Conservation (phyloP, 2,888 invertebrate genomes). For the Caenorhabditis sp. region DNA sequence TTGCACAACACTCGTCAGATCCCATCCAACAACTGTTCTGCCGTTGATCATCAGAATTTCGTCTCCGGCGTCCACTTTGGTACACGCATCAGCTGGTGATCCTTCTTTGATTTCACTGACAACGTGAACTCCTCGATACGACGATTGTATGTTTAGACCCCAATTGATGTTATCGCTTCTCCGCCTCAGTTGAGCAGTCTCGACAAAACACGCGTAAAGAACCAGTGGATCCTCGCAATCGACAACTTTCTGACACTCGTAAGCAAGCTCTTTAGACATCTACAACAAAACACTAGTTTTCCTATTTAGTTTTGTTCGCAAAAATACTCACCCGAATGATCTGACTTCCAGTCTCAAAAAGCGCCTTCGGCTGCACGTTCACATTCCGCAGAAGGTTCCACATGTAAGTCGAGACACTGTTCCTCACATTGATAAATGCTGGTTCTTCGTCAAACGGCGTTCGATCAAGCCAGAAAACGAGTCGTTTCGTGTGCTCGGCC, state of each 20-base stretch:
- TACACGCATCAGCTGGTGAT: slow-evolving; percentile 93
- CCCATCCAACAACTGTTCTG: slow-evolving; percentile 84
- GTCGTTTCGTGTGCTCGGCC: slow-evolving; percentile 90
- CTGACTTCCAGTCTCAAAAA: slow-evolving; percentile 64
- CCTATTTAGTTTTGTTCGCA: not conserved
- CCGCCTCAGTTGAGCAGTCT: slow-evolving; percentile 89
- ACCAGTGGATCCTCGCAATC: slow-evolving; percentile 93
- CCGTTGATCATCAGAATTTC: slow-evolving; percentile 93
- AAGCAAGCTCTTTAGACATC: slow-evolving; percentile 87
- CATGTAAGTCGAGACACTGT: slow-evolving; percentile 77
- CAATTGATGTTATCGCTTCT: slow-evolving; percentile 58
- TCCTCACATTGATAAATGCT: slow-evolving; percentile 88
- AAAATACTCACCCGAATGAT: slow-evolving; percentile 45
- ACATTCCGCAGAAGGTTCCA: slow-evolving; percentile 68
- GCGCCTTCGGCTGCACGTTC: slow-evolving; percentile 65
- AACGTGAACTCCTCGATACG: slow-evolving; percentile 89
- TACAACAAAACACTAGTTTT: too few species aligned
- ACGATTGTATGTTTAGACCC: slow-evolving; percentile 93
- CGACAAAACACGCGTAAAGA: slow-evolving; percentile 93
- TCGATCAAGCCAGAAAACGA: slow-evolving; percentile 94
- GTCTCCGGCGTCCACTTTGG: slow-evolving; percentile 95
- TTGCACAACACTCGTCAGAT: slow-evolving; percentile 71
- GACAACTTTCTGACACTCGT: slow-evolving; percentile 90
- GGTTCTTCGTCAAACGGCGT: slow-evolving; percentile 86
- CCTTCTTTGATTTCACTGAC: slow-evolving; percentile 92